Evolutionary conservation across 2,113 vertebrate genomes (phyloP).

Genomic region (Poeciliopsis turrubarensis): DNA sequence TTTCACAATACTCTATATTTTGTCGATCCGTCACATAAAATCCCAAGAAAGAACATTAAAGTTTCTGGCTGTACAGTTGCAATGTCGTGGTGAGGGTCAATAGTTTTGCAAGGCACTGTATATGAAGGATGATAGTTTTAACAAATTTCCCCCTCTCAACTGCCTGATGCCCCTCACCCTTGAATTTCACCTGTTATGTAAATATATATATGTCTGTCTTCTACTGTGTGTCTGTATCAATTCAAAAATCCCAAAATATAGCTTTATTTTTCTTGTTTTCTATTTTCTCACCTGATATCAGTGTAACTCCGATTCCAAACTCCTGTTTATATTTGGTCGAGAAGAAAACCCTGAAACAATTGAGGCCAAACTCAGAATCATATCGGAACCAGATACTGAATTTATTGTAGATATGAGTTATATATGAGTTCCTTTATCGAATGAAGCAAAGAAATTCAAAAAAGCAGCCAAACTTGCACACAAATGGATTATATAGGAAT

Average conservation of each 20-base stretch:
- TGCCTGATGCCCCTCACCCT: constrained; percentile 47
- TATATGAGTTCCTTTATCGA: constrained; percentile 52
- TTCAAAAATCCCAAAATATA: constrained; percentile 34
- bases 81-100: constrained; percentile 10
- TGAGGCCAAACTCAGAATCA: constrained; percentile 52
- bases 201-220: constrained; percentile 56
- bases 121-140: constrained; percentile 10
- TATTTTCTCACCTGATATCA: constrained; percentile 60
- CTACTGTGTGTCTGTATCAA: constrained; percentile 51
- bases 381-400: constrained; percentile 25
- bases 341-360: constrained; percentile 3
- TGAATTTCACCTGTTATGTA: constrained; percentile 47
- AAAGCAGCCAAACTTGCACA: constrained; percentile 46
- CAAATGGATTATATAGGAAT: constrained; percentile 35
- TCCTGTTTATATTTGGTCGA: constrained; percentile 37
- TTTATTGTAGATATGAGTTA: constrained; percentile 33
- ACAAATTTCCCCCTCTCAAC: constrained; percentile 44
- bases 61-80: background rate
- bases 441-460: constrained; percentile 29
- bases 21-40: too few species aligned
- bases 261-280: constrained; percentile 20
- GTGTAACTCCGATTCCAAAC: constrained; percentile 63
- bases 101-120: constrained; percentile 19
- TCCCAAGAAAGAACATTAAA: background rate
- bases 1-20: too few species aligned